A percentile compares a stretch with the other conserved stretches of the same genome.
phyloP scores from a whole-genome alignment of 1,140 invertebrate genomes.

The Chrysopa pallens region DNA sequence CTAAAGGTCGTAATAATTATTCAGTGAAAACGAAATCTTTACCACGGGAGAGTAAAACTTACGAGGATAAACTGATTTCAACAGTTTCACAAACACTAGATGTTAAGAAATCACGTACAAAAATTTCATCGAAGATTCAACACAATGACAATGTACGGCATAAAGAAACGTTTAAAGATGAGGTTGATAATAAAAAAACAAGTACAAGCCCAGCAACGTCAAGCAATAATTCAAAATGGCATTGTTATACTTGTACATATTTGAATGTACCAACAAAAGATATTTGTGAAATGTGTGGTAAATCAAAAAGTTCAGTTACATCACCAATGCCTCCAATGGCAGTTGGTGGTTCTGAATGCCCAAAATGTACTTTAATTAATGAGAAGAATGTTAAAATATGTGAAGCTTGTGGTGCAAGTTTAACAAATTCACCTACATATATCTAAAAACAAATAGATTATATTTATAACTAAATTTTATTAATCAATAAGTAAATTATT shows the following conservation, averaged over 20 bases:
- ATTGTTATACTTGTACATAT: conserved; percentile 53
- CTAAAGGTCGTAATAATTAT: not conserved
- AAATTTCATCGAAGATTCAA: conserved; percentile 12
- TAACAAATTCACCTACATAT: conserved; percentile 61
- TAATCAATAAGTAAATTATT: too few relatives aligned
- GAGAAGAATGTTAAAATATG: conserved; percentile 42
- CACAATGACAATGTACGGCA: conserved; percentile 12
- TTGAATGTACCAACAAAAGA: conserved; percentile 32
- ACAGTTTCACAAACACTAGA: conserved; percentile 23
- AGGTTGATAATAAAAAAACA: conserved; percentile 3
- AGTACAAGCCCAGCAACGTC: not conserved
- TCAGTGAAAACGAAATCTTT: not conserved
- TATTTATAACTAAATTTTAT: not conserved
- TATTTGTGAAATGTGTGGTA: conserved; percentile 64
- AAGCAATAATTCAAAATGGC: conserved; percentile 30
- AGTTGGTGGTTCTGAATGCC: conserved; percentile 57
- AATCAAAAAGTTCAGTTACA: conserved; percentile 32
- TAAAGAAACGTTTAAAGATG: conserved; percentile 5
- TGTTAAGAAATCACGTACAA: conserved; percentile 16
- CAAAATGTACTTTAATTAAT: conserved; percentile 64
- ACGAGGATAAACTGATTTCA: conserved; percentile 12
- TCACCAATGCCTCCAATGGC: conserved; percentile 40
- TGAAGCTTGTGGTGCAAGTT: conserved; percentile 44
- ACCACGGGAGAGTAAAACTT: conserved; percentile 12
- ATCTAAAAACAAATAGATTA: conserved; percentile 25